Percentiles rank a stretch among this genome's conserved stretches.
These are phyloP conservation scores for Sternarchorhynchus goeldii DNA, from an alignment of 2,797 vertebrate genomes.

Conservation along the genomic window DNA sequence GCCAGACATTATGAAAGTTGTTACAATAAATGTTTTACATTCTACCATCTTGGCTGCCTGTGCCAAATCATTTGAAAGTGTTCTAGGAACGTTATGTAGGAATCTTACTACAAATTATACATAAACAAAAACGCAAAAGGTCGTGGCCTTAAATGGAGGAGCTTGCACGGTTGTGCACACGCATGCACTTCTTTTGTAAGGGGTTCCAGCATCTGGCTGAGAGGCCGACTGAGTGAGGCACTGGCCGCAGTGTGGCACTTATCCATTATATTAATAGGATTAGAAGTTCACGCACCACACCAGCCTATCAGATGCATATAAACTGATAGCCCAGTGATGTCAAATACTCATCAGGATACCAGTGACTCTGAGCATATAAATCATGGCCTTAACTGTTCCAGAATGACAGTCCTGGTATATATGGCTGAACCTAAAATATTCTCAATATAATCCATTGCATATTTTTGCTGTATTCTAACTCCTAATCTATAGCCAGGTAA, in stretches of 20 bases:
- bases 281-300: constrained; percentile 66
- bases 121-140: not conserved
- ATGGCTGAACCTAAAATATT: no score
- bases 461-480: no score
- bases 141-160: not conserved
- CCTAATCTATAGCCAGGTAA: no score
- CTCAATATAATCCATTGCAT: no score
- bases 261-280: constrained; percentile 74
- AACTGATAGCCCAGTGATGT: constrained; percentile 43
- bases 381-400: not conserved
- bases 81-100: not conserved
- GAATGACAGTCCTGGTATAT: not conserved
- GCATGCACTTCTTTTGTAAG: not conserved
- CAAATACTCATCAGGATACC: constrained; percentile 53
- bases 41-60: not conserved
- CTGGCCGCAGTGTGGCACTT: constrained; percentile 69
- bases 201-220: constrained; percentile 54
- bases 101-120: not conserved
- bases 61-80: no score
- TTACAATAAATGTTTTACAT: not conserved
- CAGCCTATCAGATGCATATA: constrained; percentile 64
- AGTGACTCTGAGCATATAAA: not conserved
- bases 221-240: constrained; percentile 61
- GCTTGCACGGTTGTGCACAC: not conserved
- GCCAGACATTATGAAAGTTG: not conserved